phyloP scores from a whole-genome alignment of 2,113 vertebrate species.

The Cololabis saira region DNA sequence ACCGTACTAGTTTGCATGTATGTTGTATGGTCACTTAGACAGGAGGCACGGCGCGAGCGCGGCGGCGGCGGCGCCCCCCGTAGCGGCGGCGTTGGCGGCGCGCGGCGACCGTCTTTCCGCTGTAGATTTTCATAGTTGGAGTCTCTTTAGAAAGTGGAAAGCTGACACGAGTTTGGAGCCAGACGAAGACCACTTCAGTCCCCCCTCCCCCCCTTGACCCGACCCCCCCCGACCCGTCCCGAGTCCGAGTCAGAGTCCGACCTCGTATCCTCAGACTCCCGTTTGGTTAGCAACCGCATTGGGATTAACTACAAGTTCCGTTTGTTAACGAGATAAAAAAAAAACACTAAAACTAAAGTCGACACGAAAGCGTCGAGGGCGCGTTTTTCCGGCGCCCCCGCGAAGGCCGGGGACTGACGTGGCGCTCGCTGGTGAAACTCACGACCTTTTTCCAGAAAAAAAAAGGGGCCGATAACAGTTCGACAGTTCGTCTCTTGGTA shows the following conservation, averaged over 20 bases:
- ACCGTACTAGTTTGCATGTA: constrained; percentile 83
- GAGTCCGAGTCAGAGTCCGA: constrained; percentile 8
- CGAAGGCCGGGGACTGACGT: constrained; percentile 62
- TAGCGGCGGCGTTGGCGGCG: constrained; percentile 22
- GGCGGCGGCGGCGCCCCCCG: too few species aligned
- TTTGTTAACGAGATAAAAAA: constrained; percentile 11
- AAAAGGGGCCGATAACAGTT: constrained; percentile 75
- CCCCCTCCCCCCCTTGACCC: constrained; percentile 13
- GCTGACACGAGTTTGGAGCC: constrained; percentile 61
- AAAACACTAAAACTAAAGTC: constrained; percentile 28
- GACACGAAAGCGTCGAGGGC: constrained; percentile 30
- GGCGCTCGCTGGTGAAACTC: constrained; percentile 57
- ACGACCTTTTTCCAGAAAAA: constrained; percentile 67
- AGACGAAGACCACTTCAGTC: constrained; percentile 65
- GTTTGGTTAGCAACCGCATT: neutral
- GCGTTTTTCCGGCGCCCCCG: constrained; percentile 30
- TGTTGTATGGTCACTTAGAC: constrained; percentile 81
- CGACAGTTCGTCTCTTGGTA: constrained; percentile 83
- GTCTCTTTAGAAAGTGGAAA: constrained; percentile 65
- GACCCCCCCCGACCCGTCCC: too few species aligned
- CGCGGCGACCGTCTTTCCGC: constrained; percentile 64
- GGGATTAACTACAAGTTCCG: constrained; percentile 24
- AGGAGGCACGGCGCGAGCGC: constrained; percentile 48
- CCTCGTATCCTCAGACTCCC: constrained; percentile 22
- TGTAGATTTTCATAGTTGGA: constrained; percentile 81